Conservation (phyloP, 1,140 invertebrate genomes). For the Akabosia matsudoensis region DNA sequence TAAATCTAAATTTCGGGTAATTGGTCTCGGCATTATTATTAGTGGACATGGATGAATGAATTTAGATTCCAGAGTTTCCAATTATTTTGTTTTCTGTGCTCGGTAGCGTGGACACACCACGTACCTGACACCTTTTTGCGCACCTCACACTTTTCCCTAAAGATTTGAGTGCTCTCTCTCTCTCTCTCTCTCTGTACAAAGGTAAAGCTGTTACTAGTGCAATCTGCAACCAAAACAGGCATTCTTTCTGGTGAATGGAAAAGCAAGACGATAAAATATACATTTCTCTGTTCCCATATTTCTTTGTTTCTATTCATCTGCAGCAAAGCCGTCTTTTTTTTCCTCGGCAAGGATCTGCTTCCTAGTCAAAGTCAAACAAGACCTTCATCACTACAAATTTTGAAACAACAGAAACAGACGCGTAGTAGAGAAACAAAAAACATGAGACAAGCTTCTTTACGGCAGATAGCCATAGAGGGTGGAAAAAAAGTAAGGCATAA, state of each 20-base stretch:
- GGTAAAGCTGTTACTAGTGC: too few relatives aligned
- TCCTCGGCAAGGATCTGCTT: background rate
- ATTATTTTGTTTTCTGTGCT: background rate
- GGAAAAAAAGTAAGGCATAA: background rate
- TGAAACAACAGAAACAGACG: background rate
- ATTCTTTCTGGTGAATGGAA: too few relatives aligned
- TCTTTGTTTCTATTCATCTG: background rate
- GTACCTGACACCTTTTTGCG: background rate
- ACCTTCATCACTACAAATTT: background rate
- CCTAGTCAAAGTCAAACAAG: background rate
- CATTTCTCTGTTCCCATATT: too few relatives aligned
- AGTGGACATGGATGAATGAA: background rate
- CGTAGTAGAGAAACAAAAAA: background rate
- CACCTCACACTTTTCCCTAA: background rate
- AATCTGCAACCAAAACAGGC: too few relatives aligned
- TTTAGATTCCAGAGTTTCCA: background rate
- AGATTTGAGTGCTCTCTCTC: background rate
- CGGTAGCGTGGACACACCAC: background rate
- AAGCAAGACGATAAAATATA: too few relatives aligned
- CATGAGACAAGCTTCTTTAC: too few relatives aligned
- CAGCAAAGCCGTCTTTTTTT: background rate
- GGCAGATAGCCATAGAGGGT: background rate
- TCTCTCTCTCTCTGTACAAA: background rate
- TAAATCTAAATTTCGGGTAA: conserved; percentile 12
- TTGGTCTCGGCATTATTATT: conserved; percentile 13